Percentiles rank a stretch among this genome's conserved stretches.
Conservation (phyloP, 2,113 vertebrate species). For the Dicrurus megarhynchus region DNA sequence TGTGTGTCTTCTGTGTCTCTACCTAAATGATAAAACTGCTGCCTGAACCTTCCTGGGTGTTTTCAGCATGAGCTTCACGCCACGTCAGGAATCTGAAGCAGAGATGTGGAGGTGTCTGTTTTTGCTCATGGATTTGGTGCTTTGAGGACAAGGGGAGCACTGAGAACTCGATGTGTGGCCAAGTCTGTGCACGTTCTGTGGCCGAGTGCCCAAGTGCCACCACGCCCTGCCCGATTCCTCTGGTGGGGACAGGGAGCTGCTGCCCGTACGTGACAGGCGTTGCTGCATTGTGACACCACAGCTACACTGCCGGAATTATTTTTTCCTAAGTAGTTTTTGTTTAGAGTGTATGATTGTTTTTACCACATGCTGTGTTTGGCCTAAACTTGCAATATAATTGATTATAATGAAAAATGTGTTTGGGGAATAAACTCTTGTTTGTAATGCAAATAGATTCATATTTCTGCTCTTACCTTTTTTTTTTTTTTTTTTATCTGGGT, state of each 20-base stretch:
- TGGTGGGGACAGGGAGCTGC: background rate
- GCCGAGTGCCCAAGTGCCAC: background rate
- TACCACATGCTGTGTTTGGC: background rate
- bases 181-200: rapidly evolving
- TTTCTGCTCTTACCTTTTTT: background rate
- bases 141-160: background rate
- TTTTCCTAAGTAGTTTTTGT: background rate
- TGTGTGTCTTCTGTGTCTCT: background rate
- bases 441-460: background rate
- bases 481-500: background rate
- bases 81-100: background rate
- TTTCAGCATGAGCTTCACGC: background rate
- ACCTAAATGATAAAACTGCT: background rate
- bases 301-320: rapidly evolving
- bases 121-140: too few species aligned
- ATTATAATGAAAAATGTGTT: background rate
- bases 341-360: background rate
- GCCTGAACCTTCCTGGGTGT: background rate
- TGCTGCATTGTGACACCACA: background rate
- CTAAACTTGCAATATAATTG: background rate
- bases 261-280: background rate
- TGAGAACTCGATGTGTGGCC: background rate
- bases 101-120: background rate
- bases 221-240: rapidly evolving
- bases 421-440: background rate